phyloP scores from a whole-genome alignment of 1,140 invertebrate genomes.

The Grapholita molesta region DNA sequence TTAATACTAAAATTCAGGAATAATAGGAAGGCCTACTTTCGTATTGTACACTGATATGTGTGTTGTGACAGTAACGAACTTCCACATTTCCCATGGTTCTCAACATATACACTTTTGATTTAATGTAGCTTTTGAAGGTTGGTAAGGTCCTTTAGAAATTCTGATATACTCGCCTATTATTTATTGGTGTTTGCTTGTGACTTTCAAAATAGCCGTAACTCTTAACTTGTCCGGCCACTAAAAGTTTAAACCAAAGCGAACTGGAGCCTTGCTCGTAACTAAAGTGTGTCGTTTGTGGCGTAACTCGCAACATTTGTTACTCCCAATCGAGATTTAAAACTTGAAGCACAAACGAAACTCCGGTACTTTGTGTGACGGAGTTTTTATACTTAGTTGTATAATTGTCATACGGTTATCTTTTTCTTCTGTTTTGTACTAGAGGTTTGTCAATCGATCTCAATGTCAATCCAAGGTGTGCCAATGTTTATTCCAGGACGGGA shows the following conservation, averaged over 20 bases:
- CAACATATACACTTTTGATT: background rate
- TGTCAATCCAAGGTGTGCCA: too few relatives aligned
- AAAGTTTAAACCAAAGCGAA: constrained; percentile 4
- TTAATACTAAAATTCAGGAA: too few relatives aligned
- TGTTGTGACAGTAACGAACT: background rate
- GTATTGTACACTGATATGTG: too few relatives aligned
- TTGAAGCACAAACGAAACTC: constrained; percentile 23
- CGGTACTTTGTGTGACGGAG: background rate
- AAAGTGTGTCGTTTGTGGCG: constrained; percentile 41
- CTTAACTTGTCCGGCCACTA: background rate
- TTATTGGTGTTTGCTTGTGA: background rate
- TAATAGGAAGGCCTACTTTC: too few relatives aligned
- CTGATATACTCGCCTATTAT: background rate
- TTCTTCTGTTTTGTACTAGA: too few relatives aligned
- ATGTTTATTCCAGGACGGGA: too few relatives aligned
- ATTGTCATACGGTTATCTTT: background rate
- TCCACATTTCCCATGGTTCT: background rate
- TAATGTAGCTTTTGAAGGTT: background rate
- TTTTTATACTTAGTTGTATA: background rate
- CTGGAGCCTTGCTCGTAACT: constrained; percentile 27
- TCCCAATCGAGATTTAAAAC: constrained; percentile 45
- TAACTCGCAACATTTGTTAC: constrained; percentile 55
- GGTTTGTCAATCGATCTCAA: too few relatives aligned
- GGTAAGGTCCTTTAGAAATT: background rate
- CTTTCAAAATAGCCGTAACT: background rate